A percentile compares a stretch with the other conserved stretches of the same genome.
phyloP scores from a whole-genome alignment of 2,113 vertebrate species.

The Cyprinodon tularosa region DNA sequence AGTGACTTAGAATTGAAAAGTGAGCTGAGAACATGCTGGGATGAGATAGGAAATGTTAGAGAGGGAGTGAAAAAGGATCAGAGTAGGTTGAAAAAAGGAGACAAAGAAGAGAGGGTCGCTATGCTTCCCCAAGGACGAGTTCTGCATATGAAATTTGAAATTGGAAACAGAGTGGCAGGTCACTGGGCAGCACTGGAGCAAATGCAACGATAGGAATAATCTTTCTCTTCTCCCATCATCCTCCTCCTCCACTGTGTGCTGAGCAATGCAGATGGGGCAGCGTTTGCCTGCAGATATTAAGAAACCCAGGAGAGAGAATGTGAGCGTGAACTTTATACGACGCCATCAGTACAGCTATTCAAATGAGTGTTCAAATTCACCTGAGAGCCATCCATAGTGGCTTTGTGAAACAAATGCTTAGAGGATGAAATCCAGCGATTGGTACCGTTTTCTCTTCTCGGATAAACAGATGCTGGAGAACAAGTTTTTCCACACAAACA shows the following conservation, averaged over 20 bases:
- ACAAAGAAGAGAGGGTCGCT: constrained; percentile 44
- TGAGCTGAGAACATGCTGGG: constrained; percentile 60
- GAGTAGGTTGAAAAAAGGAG: constrained; percentile 40
- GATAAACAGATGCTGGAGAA: constrained; percentile 43
- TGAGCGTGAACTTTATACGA: constrained; percentile 53
- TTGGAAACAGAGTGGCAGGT: constrained; percentile 67
- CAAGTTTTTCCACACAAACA: constrained; percentile 33
- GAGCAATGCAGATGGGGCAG: constrained; percentile 77
- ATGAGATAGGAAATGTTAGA: constrained; percentile 51
- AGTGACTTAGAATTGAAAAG: constrained; percentile 73
- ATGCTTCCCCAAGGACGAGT: constrained; percentile 62
- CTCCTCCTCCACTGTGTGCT: constrained; percentile 36
- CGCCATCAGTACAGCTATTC: constrained; percentile 47
- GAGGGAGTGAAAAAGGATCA: constrained; percentile 20
- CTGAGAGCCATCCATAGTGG: constrained; percentile 15
- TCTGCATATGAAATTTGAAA: constrained; percentile 73
- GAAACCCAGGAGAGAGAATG: constrained; percentile 68
- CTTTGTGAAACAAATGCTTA: constrained; percentile 35
- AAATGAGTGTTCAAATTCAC: constrained; percentile 28
- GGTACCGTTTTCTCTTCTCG: constrained; percentile 37
- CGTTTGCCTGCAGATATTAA: constrained; percentile 75
- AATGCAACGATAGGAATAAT: constrained; percentile 46
- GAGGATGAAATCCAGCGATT: constrained; percentile 44
- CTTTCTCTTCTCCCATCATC: constrained; percentile 22
- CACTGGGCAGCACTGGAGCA: constrained; percentile 60